Evolutionary conservation across 2,888 invertebrate genomes (phyloP), one percentile per base, ranked within the genome.

Genomic region (Megastigmus dorsalis): DNA sequence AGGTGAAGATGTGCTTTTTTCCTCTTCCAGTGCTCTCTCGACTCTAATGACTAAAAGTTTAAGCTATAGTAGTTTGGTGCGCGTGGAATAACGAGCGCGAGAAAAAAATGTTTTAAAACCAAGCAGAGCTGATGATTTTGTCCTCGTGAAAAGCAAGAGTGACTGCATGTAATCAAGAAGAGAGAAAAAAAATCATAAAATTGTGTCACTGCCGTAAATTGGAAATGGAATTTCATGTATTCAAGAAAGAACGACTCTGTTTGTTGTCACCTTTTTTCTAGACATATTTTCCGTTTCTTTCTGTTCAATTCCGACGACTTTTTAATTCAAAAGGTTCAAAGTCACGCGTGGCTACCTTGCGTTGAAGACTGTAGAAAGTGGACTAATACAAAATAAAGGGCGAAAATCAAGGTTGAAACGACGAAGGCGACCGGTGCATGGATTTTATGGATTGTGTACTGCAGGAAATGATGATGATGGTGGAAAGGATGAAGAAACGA

Each of bases 401-500:
- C 33, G 20, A 36, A 43, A 65, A 54, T 18, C 3, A 38, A 18
- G 18, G 28, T 26, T 13, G n/a, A 45, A 0, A 30, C 23, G 33
- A 57, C 48, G 43, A 57, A 59, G 36, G 68, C 26, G 48, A 18
- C 62, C 41, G 66, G 57, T 59, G 57, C 63, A 75, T 69, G 69
- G 55, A 73, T 67, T 68, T 63, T 9, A 38, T 36, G 7, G 13
- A 23, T n/a, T 20, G 43, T 18, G 52, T 10, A 10, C 18, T 30
- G 30, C 26, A 60, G n/a, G 13, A 18, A 33, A 48, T 23, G 26
- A 41, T n/a, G n/a, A n/a, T n/a, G n/a, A n/a, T n/a, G n/a, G n/a
- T n/a, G 33, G 48, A 10, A 13, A 50, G 30, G 23, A 36, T 6
- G 38, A 43, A 63, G 59, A 75, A 79, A 57, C 67, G 74, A 77